phyloP scores from a whole-genome alignment of 2,888 invertebrate genomes.

The Cantharis nigra region DNA sequence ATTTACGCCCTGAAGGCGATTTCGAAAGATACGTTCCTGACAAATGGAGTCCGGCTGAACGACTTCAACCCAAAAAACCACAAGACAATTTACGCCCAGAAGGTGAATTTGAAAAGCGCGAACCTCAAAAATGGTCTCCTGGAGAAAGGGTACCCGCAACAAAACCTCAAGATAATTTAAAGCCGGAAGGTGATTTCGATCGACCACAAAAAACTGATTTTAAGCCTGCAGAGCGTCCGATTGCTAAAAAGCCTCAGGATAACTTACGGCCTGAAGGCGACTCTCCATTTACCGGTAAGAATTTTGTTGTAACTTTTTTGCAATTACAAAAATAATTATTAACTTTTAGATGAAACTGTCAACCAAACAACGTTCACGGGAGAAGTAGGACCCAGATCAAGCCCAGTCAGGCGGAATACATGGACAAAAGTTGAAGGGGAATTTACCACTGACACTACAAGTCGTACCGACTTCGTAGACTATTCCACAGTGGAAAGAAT shows the following conservation, averaged over 20 bases:
- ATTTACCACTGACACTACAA: conserved; percentile 71
- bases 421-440: conserved; percentile 80
- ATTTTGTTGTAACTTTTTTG: neutral
- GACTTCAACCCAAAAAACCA: conserved; percentile 60
- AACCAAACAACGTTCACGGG: conserved; percentile 71
- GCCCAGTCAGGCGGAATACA: conserved; percentile 72
- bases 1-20: conserved; percentile 59
- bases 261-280: conserved; percentile 62
- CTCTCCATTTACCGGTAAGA: conserved; percentile 66
- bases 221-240: conserved; percentile 54
- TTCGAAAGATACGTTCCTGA: conserved; percentile 57
- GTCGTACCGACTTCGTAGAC: conserved; percentile 68
- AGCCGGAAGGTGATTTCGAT: conserved; percentile 61
- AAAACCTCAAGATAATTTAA: conserved; percentile 55
- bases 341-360: conserved; percentile 70
- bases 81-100: conserved; percentile 64
- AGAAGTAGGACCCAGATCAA: conserved; percentile 67
- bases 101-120: conserved; percentile 48
- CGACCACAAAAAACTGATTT: conserved; percentile 54
- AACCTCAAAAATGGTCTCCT: conserved; percentile 42
- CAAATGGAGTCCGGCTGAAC: conserved; percentile 59
- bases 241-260: conserved; percentile 53
- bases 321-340: conserved; percentile 5
- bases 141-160: conserved; percentile 61
- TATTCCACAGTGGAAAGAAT: conserved; percentile 63